These are phyloP conservation scores for Aldabrachelys gigantea DNA, from an alignment of 2,113 vertebrate species.

Conservation along the genomic window DNA sequence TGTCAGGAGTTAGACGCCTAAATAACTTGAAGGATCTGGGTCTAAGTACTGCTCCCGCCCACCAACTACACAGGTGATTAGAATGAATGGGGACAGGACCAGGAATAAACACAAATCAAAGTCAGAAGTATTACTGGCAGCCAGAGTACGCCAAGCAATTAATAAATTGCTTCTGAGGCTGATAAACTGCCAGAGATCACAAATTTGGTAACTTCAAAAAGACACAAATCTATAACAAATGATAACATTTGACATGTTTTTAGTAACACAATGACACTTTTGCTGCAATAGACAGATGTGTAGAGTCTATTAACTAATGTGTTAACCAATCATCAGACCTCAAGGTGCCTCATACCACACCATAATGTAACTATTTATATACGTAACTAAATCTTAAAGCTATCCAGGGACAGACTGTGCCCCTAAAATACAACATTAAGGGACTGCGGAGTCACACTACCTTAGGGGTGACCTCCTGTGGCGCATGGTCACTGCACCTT, in stretches of 20 bases:
- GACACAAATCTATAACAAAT: not conserved
- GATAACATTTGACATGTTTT: not conserved
- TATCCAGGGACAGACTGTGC: not conserved
- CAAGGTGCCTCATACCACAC: not conserved
- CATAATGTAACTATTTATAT: not conserved
- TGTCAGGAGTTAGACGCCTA: not conserved
- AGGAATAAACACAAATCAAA: not conserved
- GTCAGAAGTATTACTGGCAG: not conserved
- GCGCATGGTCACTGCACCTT: not conserved
- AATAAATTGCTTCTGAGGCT: not conserved
- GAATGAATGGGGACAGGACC: not conserved
- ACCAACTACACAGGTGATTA: not conserved
- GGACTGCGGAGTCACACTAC: not conserved
- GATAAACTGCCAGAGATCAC: not conserved
- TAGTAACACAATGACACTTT: not conserved
- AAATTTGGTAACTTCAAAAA: conserved; percentile 1
- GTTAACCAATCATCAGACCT: not conserved
- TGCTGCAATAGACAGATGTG: not conserved
- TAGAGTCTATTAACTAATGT: not conserved
- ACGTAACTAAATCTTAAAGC: conserved; percentile 14
- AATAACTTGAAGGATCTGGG: not conserved
- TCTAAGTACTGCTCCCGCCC: not conserved
- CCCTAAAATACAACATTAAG: not conserved
- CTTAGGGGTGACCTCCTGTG: accelerated
- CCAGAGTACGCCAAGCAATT: conserved; percentile 7